Base-by-base conservation (phyloP, 2,113 vertebrate species). In the Protobothrops flavoviridis region DNA sequence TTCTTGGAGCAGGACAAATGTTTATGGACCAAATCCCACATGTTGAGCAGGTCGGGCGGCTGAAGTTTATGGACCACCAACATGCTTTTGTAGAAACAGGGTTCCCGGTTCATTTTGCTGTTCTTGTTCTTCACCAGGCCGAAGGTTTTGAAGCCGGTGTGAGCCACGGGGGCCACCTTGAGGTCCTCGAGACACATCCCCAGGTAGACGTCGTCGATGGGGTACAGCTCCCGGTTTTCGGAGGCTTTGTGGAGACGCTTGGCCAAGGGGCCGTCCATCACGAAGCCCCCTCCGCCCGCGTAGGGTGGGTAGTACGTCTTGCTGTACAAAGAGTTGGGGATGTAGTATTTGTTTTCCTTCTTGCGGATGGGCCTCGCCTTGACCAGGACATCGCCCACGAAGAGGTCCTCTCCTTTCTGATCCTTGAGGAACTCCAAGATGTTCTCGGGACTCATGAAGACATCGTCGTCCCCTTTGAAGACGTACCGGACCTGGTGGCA, bases 51-150 rank as follows among this genome's bases (percentile, higher is more conserved):
- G 5, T 99, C 99, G 0, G 94, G 61, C 0, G 99, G 99, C 20
- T 99, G 98, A 93, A 99, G 97, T 98, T 99, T 99, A 98, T 99
- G 99, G 45, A 99, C 99, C 12, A 99, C 99, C 1, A 99, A 97
- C 99, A 99, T 98, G 96, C 97, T 97, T 93, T 97, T 98, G 96
- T 98, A 99, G 88, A 99, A 99, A 94, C 99, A 99, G 0, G 99
- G 99, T 95, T 99, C 99, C 94, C 96, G 98, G 97, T 99, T 99
- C 98, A 99, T 95, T 95, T 98, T 99, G 95, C 99, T 99, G 90
- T 92, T 98, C 94, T 99, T 99, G 94, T 99, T 98, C 94, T 97
- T 98, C 86, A 99, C 98, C 56, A 99, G 98, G 93, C 99, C 99
- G 55, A 99, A 99, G 0, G 99, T 99, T 97, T 99, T 99, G 96